Evolutionary conservation across 92 coral and sea anemone genomes (phyloP).

Genomic region (Desmophyllum pertusum): DNA sequence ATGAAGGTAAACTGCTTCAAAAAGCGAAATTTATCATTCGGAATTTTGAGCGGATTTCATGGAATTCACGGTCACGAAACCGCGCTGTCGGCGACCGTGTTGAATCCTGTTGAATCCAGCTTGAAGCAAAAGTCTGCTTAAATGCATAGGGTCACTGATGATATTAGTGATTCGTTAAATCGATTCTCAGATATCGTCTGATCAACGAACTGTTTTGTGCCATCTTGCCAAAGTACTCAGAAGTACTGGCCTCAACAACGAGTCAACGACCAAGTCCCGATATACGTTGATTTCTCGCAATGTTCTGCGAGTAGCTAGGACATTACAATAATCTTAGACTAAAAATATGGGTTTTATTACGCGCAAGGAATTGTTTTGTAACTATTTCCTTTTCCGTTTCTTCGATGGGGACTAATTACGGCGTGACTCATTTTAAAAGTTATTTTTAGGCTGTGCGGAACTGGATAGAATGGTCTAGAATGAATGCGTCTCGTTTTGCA

Average conservation of each 20-base stretch:
- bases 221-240: no score
- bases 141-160: not conserved
- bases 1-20: not conserved
- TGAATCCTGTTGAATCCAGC: not conserved
- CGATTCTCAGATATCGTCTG: no score
- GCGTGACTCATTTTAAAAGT: constrained; percentile 9
- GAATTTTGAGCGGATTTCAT: not conserved
- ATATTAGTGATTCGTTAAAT: not conserved
- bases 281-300: not conserved
- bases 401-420: not conserved
- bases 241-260: no score
- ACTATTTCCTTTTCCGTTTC: not conserved
- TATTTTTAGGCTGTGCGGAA: no score
- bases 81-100: no score
- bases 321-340: not conserved
- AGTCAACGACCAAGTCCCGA: not conserved
- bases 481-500: not conserved
- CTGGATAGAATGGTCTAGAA: no score
- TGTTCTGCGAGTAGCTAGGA: not conserved
- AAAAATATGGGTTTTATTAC: not conserved
- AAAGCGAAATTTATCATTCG: not conserved
- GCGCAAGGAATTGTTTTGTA: not conserved
- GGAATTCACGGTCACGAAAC: not conserved
- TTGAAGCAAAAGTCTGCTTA: not conserved
- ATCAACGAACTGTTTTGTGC: no score